A percentile compares a stretch with the other conserved stretches of the same genome.
Evolutionary conservation across 2,797 vertebrate species (phyloP).

Genomic region (Alca torda): DNA sequence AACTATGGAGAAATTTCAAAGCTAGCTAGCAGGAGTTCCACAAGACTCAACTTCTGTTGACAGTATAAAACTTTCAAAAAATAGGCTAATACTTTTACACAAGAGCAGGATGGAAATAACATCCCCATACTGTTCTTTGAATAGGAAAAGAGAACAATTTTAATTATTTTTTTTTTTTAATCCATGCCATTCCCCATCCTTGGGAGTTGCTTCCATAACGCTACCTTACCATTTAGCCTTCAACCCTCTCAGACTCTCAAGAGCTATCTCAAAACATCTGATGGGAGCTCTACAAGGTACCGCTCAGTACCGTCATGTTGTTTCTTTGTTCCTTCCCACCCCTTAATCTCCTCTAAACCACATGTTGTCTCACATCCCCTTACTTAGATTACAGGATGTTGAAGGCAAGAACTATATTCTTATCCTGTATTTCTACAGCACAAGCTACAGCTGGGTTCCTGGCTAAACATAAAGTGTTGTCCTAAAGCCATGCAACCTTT

Average conservation of each 20-base stretch:
- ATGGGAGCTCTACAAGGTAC: not conserved
- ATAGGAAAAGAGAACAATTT: not conserved
- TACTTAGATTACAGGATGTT: constrained; percentile 7
- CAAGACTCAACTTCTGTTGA: not conserved
- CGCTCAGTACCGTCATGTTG: not conserved
- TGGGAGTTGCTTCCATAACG: not conserved
- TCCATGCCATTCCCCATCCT: not conserved
- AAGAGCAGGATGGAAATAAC: not conserved
- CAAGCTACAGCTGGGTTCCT: not conserved
- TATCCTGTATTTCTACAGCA: not conserved
- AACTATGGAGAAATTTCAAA: not conserved
- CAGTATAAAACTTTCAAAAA: not conserved
- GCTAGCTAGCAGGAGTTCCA: not conserved
- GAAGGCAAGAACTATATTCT: not conserved
- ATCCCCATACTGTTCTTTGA: not conserved
- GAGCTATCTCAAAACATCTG: not conserved
- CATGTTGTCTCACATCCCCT: constrained; percentile 22
- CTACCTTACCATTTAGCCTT: not conserved
- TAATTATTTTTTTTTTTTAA: not conserved
- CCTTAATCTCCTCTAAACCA: constrained; percentile 1
- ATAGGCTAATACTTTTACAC: not conserved
- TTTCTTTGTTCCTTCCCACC: constrained; percentile 1
- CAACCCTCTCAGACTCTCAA: not conserved
- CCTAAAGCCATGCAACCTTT: not conserved
- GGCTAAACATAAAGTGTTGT: fast-evolving